Base-by-base conservation (phyloP, 2,113 vertebrate genomes). In the Rynchops niger region DNA sequence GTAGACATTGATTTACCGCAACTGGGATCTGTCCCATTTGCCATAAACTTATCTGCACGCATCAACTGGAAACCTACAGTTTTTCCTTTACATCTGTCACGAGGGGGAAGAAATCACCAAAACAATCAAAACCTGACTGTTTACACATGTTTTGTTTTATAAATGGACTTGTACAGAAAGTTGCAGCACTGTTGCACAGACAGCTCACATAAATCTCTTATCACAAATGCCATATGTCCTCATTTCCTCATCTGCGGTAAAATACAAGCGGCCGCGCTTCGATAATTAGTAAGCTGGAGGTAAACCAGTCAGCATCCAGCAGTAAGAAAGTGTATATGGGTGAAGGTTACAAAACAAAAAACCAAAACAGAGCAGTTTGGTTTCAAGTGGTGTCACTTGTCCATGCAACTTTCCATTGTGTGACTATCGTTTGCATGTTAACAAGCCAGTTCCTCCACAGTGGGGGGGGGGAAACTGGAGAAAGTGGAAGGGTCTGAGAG, bases 191-290 rank as follows among this genome's bases (percentile, higher is more conserved):
- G 66, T 34, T 66, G 84, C 89, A 71, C 74, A 77, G 97, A 91
- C 94, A 93, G 84, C 94, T 85, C 87, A 1, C 95, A 90, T 91
- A 85, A 89, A 93, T 94, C 94, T 69, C 97, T 97, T 97, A 97
- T 97, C 97, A 97, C 94, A 40, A 81, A 67, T 93, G 96, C 97
- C 97, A 97, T 96, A 97, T 97, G 97, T 97, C 96, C 94, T 88
- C 95, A 90, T 96, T 97, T 97, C 96, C 96, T 97, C 96, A 70
- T 80, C 94, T 55, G 94, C 0, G 3, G 84, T 61, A 25, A 85
- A 89, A 88, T 58, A 82, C 88, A 65, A 82, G 91, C 89, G 7
- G 53, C 0, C 11, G 74, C 5, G 6, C 84, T 86, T 70, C 4
- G 12, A 62, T 97, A 70, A 96, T 95, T 94, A 94, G 97, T 94